A percentile compares a stretch with the other conserved stretches of the same genome.
phyloP scores from a whole-genome alignment of 2,888 invertebrate species.

The Cryptosula pallasiana region DNA sequence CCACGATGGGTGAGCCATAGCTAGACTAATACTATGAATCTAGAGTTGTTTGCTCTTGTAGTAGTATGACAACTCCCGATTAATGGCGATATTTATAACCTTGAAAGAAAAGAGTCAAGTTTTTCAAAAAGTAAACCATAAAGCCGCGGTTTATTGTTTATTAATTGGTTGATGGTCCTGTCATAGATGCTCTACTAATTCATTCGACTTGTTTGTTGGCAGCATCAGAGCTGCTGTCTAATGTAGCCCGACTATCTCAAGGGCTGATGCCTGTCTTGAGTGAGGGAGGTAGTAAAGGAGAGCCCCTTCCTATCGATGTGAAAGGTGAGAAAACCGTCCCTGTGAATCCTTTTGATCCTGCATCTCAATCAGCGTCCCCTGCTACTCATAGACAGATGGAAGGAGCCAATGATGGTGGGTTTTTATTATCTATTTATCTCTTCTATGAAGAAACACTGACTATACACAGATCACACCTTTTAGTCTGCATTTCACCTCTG shows the following conservation, averaged over 20 bases:
- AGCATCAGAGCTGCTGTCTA: conserved; percentile 16
- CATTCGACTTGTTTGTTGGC: background rate
- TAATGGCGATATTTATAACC: too few relatives aligned
- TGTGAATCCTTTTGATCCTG: background rate
- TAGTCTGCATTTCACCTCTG: too few relatives aligned
- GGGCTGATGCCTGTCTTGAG: background rate
- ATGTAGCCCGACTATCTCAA: conserved; percentile 15
- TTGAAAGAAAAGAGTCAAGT: too few relatives aligned
- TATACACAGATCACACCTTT: too few relatives aligned
- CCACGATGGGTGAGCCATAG: background rate
- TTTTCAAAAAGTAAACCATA: too few relatives aligned
- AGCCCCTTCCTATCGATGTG: background rate
- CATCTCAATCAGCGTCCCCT: background rate
- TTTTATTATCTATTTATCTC: background rate
- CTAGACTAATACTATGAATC: background rate
- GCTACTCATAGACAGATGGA: background rate
- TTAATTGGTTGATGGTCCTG: too few relatives aligned
- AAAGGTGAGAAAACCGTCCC: background rate
- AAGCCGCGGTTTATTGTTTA: too few relatives aligned
- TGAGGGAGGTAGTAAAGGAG: background rate
- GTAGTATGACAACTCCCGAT: too few relatives aligned
- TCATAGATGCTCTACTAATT: too few relatives aligned
- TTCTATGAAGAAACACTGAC: too few relatives aligned
- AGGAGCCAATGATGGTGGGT: background rate
- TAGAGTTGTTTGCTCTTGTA: background rate